These are phyloP conservation scores for Gnathonemus longibarbis DNA, from an alignment of 2,113 vertebrate genomes.

Conservation along the genomic window DNA sequence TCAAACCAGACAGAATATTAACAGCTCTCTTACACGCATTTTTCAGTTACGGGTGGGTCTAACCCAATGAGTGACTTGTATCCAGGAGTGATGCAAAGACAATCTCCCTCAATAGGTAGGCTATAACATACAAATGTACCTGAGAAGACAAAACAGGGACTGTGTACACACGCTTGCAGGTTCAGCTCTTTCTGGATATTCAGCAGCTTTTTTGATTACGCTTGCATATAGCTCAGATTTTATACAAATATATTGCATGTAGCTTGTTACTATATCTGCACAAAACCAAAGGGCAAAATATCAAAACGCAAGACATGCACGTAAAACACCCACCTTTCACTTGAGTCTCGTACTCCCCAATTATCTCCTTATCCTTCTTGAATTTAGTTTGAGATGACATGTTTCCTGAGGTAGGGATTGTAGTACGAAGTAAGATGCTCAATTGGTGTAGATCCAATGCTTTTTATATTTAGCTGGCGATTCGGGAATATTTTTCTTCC, in stretches of 20 bases:
- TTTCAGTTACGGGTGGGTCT: background rate
- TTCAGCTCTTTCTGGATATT: background rate
- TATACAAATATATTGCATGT: background rate
- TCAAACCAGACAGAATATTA: background rate
- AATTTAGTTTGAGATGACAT: conserved; percentile 90
- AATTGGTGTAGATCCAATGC: conserved; percentile 21
- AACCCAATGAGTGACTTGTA: background rate
- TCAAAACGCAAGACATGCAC: background rate
- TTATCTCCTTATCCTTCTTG: conserved; percentile 98
- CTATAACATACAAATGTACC: background rate
- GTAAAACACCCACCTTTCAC: conserved; percentile 76
- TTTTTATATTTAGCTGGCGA: background rate
- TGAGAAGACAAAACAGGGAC: background rate
- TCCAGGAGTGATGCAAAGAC: background rate
- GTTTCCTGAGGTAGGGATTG: conserved; percentile 47
- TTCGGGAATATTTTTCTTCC: background rate
- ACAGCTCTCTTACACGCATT: background rate
- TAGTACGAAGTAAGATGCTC: conserved; percentile 43
- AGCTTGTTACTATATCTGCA: background rate
- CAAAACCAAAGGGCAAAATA: background rate
- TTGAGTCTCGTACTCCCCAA: conserved; percentile 90
- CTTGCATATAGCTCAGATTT: background rate
- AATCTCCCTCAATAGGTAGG: background rate
- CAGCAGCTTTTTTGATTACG: background rate
- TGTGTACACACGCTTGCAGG: background rate